phyloP scores from a whole-genome alignment of 1,140 invertebrate genomes.

The Temnothorax longispinosus region DNA sequence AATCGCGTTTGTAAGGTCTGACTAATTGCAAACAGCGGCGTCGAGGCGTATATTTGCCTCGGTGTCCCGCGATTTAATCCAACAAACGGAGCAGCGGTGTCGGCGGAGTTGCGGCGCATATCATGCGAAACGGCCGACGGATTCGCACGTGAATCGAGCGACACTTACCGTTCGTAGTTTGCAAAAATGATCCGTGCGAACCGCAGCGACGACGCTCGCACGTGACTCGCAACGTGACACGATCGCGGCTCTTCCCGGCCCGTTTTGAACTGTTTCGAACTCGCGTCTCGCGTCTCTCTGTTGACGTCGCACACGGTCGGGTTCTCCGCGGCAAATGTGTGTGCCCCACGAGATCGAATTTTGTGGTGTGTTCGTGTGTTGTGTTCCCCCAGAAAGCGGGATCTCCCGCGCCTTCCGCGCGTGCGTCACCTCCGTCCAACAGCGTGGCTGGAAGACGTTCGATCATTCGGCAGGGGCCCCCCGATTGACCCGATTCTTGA shows the following conservation, averaged over 20 bases:
- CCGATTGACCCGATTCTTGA: no score
- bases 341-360: not conserved
- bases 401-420: not conserved
- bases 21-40: not conserved
- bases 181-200: not conserved
- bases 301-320: not conserved
- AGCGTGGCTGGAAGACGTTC: no score
- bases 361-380: no score
- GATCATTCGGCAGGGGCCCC: no score
- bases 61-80: not conserved
- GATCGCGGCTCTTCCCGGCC: not conserved
- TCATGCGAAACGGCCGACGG: not conserved
- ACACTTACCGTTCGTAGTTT: not conserved
- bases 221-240: constrained; percentile 7
- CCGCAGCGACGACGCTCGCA: no score
- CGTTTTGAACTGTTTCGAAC: no score
- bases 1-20: not conserved
- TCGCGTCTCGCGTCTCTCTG: not conserved
- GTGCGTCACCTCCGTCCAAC: not conserved
- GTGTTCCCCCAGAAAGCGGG: not conserved
- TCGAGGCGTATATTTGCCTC: not conserved
- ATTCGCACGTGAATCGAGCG: not conserved
- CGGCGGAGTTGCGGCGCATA: not conserved
- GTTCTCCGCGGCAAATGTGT: not conserved
- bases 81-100: not conserved